Base-by-base conservation (phyloP, 1,140 invertebrate species). In the Tribolium madens region DNA sequence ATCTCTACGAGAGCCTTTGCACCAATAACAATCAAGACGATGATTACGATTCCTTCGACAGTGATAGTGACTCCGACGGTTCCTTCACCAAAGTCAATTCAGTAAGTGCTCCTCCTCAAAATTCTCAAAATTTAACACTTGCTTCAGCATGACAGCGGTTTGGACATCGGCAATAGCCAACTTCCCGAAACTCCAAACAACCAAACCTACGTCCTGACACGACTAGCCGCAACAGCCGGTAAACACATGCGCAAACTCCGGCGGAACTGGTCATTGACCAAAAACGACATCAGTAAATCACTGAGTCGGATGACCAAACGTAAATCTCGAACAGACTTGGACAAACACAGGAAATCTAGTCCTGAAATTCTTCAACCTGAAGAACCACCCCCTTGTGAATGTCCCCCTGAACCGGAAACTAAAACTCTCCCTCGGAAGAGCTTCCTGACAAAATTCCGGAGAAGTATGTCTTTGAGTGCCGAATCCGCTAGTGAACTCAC, bases 11-110 rank as follows among this genome's bases (percentile, higher is more conserved):
- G 84, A 88, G 88, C 14, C 84, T 91, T 75, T 87, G 87, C 77
- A 86, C 86, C 18, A 77, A 74, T 60, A 48, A 83, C 17, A 53
- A 42, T 10, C 77, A 82, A 60, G 80, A 87, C 15, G 89, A 90
- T 70, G 89, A 90, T 81, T 90, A 88, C 79, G 90, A 91, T 80
- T 91, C 90, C 15, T 91, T 91, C 78, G 90, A 91, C 77, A 90
- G 89, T 75, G 90, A 91, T 69, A 87, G 87, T 48, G 90, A 91
- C 70, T 84, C 86, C 0, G 89, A 90, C 52, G 85, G 88, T 74
- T 83, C 86, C 64, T 85, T 86, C 84, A 84, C 85, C 5, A 82
- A 76, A 79, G 68, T 52, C 10, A 76, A 76, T 48, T 75, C 73
- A 69, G 80, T 81, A 17, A 75, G 76, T 79, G 2, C 0, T 5